Evolutionary conservation across 1,140 invertebrate genomes (phyloP).

Genomic region (Meloidogyne floridensis): DNA sequence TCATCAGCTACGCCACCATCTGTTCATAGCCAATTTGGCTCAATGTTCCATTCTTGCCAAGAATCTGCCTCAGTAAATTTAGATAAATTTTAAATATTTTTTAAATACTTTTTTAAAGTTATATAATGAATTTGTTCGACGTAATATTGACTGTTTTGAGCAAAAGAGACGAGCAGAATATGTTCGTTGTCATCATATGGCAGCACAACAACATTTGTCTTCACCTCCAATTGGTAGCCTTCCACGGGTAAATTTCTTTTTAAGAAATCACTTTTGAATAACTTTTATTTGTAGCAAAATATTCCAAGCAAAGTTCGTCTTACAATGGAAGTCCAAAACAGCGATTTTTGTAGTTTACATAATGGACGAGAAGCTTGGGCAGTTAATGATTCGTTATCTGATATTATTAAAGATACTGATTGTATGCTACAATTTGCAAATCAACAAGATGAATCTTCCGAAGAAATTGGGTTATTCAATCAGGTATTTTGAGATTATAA

Average conservation of each 20-base stretch:
- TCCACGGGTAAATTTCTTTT: slow-evolving; percentile 8
- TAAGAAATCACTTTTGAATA: neutral
- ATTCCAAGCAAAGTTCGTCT: slow-evolving; percentile 32
- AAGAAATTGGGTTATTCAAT: slow-evolving; percentile 32
- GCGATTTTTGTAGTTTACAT: slow-evolving; percentile 38
- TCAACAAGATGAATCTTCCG: slow-evolving; percentile 33
- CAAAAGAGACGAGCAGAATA: slow-evolving; percentile 31
- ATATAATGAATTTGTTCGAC: slow-evolving; percentile 30
- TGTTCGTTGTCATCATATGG: slow-evolving; percentile 24
- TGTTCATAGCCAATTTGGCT: slow-evolving; percentile 6
- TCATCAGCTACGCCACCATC: neutral
- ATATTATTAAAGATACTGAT: slow-evolving; percentile 42
- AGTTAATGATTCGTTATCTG: slow-evolving; percentile 40
- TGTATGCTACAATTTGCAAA: slow-evolving; percentile 45
- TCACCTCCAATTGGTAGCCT: slow-evolving; percentile 14
- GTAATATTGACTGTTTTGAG: slow-evolving; percentile 35
- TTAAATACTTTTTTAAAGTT: slow-evolving; percentile 23
- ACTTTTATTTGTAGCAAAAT: slow-evolving; percentile 16
- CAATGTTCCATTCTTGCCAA: slow-evolving; percentile 29
- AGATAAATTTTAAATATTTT: neutral
- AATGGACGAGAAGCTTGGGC: slow-evolving; percentile 40
- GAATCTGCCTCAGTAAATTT: slow-evolving; percentile 16
- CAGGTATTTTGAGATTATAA: slow-evolving; percentile 24
- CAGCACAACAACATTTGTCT: slow-evolving; percentile 15
- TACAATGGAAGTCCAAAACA: slow-evolving; percentile 37